Conservation (phyloP, 2,888 invertebrate genomes). For the Dromius quadrimaculatus region DNA sequence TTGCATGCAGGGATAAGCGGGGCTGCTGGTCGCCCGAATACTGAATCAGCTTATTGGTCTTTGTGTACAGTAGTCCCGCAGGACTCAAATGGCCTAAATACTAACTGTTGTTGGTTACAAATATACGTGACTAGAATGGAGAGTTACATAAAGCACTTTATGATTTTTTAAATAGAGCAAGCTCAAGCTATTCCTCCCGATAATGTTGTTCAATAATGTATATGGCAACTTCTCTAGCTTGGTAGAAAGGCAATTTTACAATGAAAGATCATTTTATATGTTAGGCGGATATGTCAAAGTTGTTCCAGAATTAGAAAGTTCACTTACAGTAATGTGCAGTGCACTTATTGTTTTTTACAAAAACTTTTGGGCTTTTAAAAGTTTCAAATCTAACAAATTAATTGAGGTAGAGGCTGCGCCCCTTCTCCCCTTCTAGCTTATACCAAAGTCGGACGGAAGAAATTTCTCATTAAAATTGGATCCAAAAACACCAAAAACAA, state of each 20-base stretch:
- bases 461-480: no score
- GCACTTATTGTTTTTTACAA: no score
- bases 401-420: no score
- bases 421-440: no score
- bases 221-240: no score
- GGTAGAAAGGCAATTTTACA: not conserved
- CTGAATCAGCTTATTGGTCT: slow-evolving; percentile 49
- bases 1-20: not conserved
- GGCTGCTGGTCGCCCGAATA: not conserved
- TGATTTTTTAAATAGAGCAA: slow-evolving; percentile 1
- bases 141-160: not conserved
- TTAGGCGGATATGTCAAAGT: not conserved
- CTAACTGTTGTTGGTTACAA: slow-evolving; percentile 19
- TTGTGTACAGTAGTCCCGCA: slow-evolving; percentile 35
- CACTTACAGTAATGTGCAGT: no score
- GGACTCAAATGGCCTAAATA: slow-evolving; percentile 47
- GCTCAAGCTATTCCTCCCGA: no score
- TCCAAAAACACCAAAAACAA: no score
- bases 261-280: not conserved
- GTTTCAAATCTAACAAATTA: no score
- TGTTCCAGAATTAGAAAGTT: not conserved
- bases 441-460: no score
- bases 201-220: no score
- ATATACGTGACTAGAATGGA: slow-evolving; percentile 36
- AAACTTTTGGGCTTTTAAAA: no score